Base-by-base conservation (phyloP, 1,140 invertebrate genomes). In the Drosophila nigrodunni region DNA sequence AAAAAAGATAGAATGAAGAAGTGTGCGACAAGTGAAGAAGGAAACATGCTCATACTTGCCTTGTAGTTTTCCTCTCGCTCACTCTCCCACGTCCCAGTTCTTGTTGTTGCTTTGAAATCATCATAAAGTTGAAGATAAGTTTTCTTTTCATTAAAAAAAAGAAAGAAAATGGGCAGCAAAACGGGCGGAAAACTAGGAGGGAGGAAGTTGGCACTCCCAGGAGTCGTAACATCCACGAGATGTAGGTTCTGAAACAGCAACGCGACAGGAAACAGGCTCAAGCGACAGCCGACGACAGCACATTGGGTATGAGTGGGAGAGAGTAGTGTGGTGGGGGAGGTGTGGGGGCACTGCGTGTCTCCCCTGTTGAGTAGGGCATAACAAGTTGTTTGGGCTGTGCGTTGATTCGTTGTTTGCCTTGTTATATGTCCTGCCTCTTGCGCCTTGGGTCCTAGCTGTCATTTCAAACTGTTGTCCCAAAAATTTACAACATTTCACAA, bases 81-180 rank as follows among this genome's bases (percentile, higher is more conserved):
- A 9, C 57, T 30, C 25, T 47, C 15, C 21, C 43, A 21, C 15
- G 64, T 49, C 35, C 44, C 47, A 59, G 30, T 44, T 57, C 41
- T 55, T 57, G 41, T 61, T 67, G 44, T 68, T 78, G 78, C 82
- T 86, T 89, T 75, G 74, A 88, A 88, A 88, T 88, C 83, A 89
- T 88, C 83, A 89, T 89, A 88, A 88, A 88, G 83, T 88, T 89
- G 83, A 70, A 88, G 83, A 88, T 89, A 88, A 88, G 83, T 88
- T 88, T 89, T 88, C 83, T 88, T 88, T 88, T 88, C 80, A 80
- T 88, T 89, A 83, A 69, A 79, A 77, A 81, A 77, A 62, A 47
- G 44, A 18, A 73, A 15, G 52, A 70, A 75, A 72, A 78, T 68
- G 70, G 75, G 55, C 79, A 81, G 74, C 64, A 59, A 54, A 59